These are phyloP conservation scores for Rhagophthalmus giganteus DNA, from an alignment of 2,888 invertebrate genomes.

Conservation along the genomic window DNA sequence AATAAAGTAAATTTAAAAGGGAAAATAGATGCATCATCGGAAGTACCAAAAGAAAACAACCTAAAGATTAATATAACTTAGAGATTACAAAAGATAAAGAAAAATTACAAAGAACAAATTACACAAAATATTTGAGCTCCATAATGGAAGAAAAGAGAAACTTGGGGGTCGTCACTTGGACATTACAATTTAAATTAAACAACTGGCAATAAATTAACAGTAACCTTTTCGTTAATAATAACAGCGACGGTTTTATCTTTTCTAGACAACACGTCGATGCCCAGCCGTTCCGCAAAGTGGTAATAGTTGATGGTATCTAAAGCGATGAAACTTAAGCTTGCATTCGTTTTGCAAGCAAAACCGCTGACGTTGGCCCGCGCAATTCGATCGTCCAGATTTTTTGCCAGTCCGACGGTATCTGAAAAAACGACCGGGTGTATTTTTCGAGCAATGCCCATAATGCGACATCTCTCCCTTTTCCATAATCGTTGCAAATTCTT, in stretches of 20 bases:
- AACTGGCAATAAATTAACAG: background rate
- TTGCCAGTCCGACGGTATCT: conserved; percentile 39
- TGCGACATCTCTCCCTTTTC: conserved; percentile 42
- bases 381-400: conserved; percentile 46
- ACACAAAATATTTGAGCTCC: too few species aligned
- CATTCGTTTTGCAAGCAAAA: conserved; percentile 61
- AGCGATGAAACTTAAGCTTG: conserved; percentile 66
- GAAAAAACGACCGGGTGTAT: conserved; percentile 40
- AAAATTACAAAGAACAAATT: too few species aligned
- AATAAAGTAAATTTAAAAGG: too few species aligned
- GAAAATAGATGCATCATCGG: too few species aligned
- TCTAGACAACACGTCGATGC: conserved; percentile 65
- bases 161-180: too few species aligned
- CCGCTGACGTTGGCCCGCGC: conserved; percentile 49
- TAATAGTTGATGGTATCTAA: conserved; percentile 74
- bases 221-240: conserved; percentile 72
- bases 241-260: conserved; percentile 68
- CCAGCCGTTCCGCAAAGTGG: conserved; percentile 75
- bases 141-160: too few species aligned
- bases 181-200: conserved; percentile 1
- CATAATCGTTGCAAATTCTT: conserved; percentile 53
- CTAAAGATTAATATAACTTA: too few species aligned
- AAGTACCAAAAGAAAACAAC: too few species aligned
- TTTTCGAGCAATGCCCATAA: conserved; percentile 11
- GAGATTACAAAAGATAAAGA: too few species aligned